Conservation (phyloP, 1,140 invertebrate genomes). For the Conus ventricosus region DNA sequence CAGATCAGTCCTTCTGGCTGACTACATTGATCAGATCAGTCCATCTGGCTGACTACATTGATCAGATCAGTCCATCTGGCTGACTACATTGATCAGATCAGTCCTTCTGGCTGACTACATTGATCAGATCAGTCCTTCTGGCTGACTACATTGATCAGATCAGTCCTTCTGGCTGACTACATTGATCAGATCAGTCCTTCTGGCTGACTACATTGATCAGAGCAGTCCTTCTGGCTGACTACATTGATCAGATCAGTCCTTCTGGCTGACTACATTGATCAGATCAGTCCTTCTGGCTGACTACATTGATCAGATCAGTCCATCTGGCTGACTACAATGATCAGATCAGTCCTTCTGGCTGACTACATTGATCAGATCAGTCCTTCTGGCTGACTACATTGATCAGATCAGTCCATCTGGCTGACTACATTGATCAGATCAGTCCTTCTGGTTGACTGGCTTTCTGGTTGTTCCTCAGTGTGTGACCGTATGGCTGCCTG, state of each 20-base stretch:
- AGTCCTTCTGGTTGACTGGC: no score
- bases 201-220: conserved; percentile 73
- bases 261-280: conserved; percentile 73
- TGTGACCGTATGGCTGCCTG: no score
- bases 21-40: conserved; percentile 70
- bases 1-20: conserved; percentile 66
- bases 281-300: conserved; percentile 41
- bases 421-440: no score
- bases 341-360: conserved; percentile 41
- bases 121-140: conserved; percentile 56
- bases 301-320: no score
- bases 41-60: no score
- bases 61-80: conserved; percentile 57
- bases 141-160: conserved; percentile 72
- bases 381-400: conserved; percentile 74
- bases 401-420: conserved; percentile 53
- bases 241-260: conserved; percentile 45
- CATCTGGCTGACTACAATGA: conserved; percentile 74
- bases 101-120: conserved; percentile 2
- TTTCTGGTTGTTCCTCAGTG: no score
- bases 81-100: conserved; percentile 71
- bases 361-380: no score
- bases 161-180: conserved; percentile 22
- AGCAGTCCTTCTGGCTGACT: conserved; percentile 40
- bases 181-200: conserved; percentile 48